Evolutionary conservation across 2,113 vertebrate genomes (phyloP).

Genomic region (Brevimyrus niger): DNA sequence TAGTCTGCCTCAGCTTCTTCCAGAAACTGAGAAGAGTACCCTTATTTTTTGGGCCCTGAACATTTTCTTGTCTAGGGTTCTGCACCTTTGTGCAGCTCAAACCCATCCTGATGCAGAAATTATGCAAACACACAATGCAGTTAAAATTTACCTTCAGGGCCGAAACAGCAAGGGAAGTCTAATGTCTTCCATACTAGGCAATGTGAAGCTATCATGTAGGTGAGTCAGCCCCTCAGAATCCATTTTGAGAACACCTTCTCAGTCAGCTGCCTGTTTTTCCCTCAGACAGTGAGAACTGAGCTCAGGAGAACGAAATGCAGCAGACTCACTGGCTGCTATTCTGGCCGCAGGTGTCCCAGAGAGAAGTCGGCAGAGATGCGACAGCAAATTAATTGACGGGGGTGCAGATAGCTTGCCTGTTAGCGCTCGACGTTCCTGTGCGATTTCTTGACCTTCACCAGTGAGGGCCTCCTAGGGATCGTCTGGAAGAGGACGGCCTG

Average conservation of each 20-base stretch:
- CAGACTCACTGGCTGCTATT: background rate
- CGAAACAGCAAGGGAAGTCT: background rate
- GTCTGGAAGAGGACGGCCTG: background rate
- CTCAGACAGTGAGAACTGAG: background rate
- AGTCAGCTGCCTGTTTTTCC: background rate
- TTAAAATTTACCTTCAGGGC: background rate
- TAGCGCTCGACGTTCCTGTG: background rate
- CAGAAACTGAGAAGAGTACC: too few species aligned
- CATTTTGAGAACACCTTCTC: background rate
- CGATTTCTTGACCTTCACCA: background rate
- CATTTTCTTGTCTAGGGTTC: too few species aligned
- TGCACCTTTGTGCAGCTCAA: too few species aligned
- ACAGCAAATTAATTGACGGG: conserved; percentile 1
- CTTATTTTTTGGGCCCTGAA: too few species aligned
- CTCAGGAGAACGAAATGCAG: background rate
- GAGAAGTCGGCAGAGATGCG: background rate
- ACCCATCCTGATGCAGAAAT: too few species aligned
- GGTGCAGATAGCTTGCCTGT: background rate
- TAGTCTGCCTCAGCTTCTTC: too few species aligned
- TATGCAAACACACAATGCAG: background rate
- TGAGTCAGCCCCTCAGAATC: background rate
- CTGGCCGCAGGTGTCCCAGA: background rate
- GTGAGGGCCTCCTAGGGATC: background rate
- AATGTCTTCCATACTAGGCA: background rate
- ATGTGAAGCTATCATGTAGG: too few species aligned